Conservation (phyloP, 2,888 invertebrate species). For the Tipula vernalis region DNA sequence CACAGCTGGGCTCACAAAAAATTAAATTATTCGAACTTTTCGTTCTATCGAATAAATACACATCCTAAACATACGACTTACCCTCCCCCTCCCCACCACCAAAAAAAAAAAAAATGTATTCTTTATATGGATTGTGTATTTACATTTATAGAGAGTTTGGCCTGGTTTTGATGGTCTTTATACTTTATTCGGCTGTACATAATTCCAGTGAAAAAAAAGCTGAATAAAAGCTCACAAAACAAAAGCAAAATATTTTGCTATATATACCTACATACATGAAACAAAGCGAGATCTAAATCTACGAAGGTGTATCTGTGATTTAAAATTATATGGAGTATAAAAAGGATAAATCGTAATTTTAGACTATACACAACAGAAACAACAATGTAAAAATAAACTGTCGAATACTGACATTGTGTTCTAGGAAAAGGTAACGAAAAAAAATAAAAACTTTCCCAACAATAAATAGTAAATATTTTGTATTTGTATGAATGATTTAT, state of each 20-base stretch:
- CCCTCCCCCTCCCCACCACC: neutral
- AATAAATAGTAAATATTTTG: neutral
- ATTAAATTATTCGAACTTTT: neutral
- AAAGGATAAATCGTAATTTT: neutral
- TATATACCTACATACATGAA: neutral
- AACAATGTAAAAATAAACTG: neutral
- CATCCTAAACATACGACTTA: neutral
- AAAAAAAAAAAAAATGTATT: neutral
- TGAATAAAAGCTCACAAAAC: neutral
- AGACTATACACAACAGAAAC: neutral
- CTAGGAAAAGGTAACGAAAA: neutral
- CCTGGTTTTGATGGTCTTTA: neutral
- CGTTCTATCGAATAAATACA: neutral
- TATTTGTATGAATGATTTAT: neutral
- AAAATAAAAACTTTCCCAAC: neutral
- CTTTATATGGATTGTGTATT: neutral
- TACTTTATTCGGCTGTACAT: neutral
- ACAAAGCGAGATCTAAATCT: neutral
- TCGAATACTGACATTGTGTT: neutral
- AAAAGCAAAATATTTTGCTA: neutral
- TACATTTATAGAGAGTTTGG: neutral
- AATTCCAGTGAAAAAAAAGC: neutral
- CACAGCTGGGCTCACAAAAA: neutral
- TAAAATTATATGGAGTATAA: neutral
- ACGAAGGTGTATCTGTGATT: neutral